Base-by-base conservation (phyloP, 2,113 vertebrate genomes). In the Procavia capensis region DNA sequence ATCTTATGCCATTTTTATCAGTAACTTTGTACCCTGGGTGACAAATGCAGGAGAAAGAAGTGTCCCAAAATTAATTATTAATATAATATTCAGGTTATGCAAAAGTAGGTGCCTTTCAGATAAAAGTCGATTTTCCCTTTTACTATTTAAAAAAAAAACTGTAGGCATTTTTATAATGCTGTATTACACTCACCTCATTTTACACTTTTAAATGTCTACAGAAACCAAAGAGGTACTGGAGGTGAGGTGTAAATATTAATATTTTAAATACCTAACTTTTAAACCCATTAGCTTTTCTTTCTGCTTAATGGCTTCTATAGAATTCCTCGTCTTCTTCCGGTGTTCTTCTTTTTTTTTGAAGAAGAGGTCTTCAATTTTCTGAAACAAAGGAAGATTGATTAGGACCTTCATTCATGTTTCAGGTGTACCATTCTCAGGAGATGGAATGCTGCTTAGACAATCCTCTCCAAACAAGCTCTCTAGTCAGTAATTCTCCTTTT, bases 361-460 rank as follows among this genome's bases (percentile, higher is more conserved):
- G 94, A 85, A 2, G 80, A 2, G 80, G 34, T 22, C 66, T 96
- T 92, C 85, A 96, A 16, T 83, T 96, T 95, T 79, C 64, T 64
- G 70, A 79, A 86, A 86, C 27, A 84, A 85, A 94, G 11, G 61
- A 79, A 24, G 50, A 91, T 85, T 43, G 39, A 92, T 92, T 68
- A 85, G 31, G 41, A 39, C 45, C 27, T 50, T 82, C 27, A 10
- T 70, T 45, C 54, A 9, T 47, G 86, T 17, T 72, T 59, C 43
- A 50, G 54, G 70, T 68, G 19, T 34, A 41, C 24, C 57, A 63
- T 94, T 88, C 85, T 85, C 16, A 4, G 57, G 96, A 85, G 82
- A 91, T 91, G 43, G 88, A 96, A 36, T 66, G 45, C 85, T 82
- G 82, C 86, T 85, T 94, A 85, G 85, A 94, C 95, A 57, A 25